A percentile compares a stretch with the other conserved stretches of the same genome.
Evolutionary conservation across 2,797 vertebrate species (phyloP).

Genomic region (Siniperca obscura): DNA sequence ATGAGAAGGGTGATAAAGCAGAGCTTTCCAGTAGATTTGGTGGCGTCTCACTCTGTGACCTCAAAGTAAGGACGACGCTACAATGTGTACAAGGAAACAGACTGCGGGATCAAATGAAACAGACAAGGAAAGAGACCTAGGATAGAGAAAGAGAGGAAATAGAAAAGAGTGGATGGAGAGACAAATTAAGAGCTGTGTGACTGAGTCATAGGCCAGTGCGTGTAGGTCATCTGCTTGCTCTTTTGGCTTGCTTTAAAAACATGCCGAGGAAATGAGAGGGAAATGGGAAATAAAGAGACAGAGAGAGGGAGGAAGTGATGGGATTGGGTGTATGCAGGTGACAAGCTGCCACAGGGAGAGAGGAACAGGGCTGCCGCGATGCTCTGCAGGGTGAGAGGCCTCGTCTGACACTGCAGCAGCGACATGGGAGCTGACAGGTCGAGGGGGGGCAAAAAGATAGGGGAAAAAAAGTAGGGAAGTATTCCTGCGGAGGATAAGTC

Average conservation of each 20-base stretch:
- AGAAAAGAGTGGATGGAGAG: slow-evolving; percentile 20
- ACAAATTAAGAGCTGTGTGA: slow-evolving; percentile 32
- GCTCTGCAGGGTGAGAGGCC: slow-evolving; percentile 68
- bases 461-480: slow-evolving; percentile 38
- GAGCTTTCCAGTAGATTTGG: slow-evolving; percentile 36
- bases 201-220: slow-evolving; percentile 41
- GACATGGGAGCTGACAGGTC: slow-evolving; percentile 82
- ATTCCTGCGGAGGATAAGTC: slow-evolving; percentile 77
- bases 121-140: slow-evolving; percentile 34
- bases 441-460: not conserved
- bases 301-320: slow-evolving; percentile 53
- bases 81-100: slow-evolving; percentile 37
- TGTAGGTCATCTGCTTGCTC: slow-evolving; percentile 61
- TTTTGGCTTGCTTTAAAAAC: slow-evolving; percentile 49
- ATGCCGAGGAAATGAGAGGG: slow-evolving; percentile 53
- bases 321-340: slow-evolving; percentile 62
- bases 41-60: slow-evolving; percentile 42
- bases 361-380: slow-evolving; percentile 52
- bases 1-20: slow-evolving; percentile 26
- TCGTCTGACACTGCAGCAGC: slow-evolving; percentile 69
- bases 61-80: slow-evolving; percentile 26
- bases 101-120: slow-evolving; percentile 46
- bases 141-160: slow-evolving; percentile 41
- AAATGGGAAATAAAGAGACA: slow-evolving; percentile 56
- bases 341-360: slow-evolving; percentile 70